A percentile compares a stretch with the other conserved stretches of the same genome.
phyloP scores from a whole-genome alignment of 2,113 vertebrate species.

The Ciconia boyciana region DNA sequence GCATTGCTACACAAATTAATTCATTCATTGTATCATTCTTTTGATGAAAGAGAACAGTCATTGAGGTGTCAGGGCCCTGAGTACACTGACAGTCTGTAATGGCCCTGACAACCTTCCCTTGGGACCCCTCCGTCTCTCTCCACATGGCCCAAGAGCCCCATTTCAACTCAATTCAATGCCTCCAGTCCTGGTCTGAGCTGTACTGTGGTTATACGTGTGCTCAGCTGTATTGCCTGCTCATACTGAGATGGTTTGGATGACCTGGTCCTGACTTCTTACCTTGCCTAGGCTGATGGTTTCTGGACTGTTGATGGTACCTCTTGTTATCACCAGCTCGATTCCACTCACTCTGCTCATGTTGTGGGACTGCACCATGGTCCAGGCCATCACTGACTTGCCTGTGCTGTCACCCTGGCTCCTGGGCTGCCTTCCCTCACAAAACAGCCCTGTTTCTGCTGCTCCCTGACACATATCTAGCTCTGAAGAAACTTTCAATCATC shows the following conservation, averaged over 20 bases:
- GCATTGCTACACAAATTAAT: background rate
- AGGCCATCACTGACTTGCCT: background rate
- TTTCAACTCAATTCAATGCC: background rate
- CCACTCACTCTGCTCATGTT: background rate
- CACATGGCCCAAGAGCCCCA: rapidly evolving
- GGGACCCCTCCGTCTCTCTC: background rate
- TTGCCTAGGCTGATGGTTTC: background rate
- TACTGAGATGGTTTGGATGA: background rate
- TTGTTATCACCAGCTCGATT: background rate
- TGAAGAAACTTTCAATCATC: background rate
- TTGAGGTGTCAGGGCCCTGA: background rate
- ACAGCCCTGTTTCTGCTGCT: background rate
- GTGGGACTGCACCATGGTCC: background rate
- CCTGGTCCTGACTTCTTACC: background rate
- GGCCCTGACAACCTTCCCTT: background rate
- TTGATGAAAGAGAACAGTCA: background rate
- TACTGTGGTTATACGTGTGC: background rate
- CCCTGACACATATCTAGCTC: background rate
- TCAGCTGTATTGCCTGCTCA: background rate
- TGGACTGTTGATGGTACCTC: background rate
- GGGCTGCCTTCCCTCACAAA: background rate
- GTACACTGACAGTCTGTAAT: background rate
- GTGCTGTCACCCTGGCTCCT: background rate
- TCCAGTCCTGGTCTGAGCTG: background rate
- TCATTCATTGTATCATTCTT: background rate